phyloP scores from a whole-genome alignment of 23 tunicate genomes.

The Styela clava region DNA sequence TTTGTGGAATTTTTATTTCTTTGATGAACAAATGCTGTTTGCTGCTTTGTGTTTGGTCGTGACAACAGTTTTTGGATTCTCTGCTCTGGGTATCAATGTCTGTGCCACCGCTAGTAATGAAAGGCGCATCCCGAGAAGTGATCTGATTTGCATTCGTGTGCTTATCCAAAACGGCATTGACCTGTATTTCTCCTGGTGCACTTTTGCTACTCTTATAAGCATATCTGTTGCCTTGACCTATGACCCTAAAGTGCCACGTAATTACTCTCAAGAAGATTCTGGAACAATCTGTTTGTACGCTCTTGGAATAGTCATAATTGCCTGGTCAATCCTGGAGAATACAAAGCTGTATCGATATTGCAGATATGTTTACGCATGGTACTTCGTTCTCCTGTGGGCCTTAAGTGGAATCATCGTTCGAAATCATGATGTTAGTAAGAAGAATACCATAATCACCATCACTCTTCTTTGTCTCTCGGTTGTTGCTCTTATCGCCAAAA shows the following conservation, averaged over 20 bases:
- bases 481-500: constrained; percentile 20
- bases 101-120: constrained; percentile 1
- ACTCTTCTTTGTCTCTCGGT: constrained; percentile 11
- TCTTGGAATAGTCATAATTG: constrained; percentile 9
- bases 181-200: constrained; percentile 21
- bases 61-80: constrained; percentile 8
- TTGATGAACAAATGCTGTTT: not conserved
- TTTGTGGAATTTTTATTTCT: constrained; percentile 11
- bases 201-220: constrained; percentile 9
- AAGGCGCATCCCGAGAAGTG: not conserved
- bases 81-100: constrained; percentile 3
- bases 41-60: constrained; percentile 1
- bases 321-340: constrained; percentile 11
- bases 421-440: constrained; percentile 8
- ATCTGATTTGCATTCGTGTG: constrained; percentile 28
- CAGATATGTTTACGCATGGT: constrained; percentile 22
- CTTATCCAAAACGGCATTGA: constrained; percentile 22
- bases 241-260: constrained; percentile 23
- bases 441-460: constrained; percentile 19
- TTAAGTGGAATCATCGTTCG: constrained; percentile 13
- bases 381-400: constrained; percentile 21
- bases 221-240: constrained; percentile 23
- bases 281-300: constrained; percentile 6
- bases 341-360: not conserved
- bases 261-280: constrained; percentile 10